Evolutionary conservation across 2,113 vertebrate species (phyloP), one percentile per base, ranked within the genome.

Genomic region (Perca fluviatilis): DNA sequence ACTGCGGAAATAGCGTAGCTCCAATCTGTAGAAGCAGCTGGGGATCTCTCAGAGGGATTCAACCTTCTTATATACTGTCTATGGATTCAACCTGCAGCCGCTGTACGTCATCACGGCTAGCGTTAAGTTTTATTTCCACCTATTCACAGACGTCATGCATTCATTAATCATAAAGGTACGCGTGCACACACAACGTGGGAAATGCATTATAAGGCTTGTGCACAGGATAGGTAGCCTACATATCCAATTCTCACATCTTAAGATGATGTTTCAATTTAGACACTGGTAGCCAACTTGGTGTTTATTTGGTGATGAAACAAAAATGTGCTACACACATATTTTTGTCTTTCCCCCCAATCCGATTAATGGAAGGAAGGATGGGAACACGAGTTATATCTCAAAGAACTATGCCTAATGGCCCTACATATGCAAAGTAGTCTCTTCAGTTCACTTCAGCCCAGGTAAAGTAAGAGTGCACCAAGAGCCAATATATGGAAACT

Each of bases 1-100:
- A 25, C 79, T 86, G 85, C 87, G 84, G 73, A 89, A 78, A 82
- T 67, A 79, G 77, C 63, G 89, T 53, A 30, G 16, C 61, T n/a
- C n/a, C 43, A 49, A 33, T 23, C 36, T 50, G 57, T 33, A 53
- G 74, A 53, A 58, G 13, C 33, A 8, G 27, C 27, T 27, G 27
- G 47, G 60, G 63, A 58, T 73, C 36, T 60, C 71, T 74, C 60
- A 30, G 58, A 64, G 60, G 49, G n/a, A 23, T 25, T 19, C 63
- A 23, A 75, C 82, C 64, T 85, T 27, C 27, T 27, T 27, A 27
- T 27, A 27, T 27, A 27, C 27, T 27, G 27, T 27, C 27, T 27
- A 27, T 27, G 49, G n/a, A 23, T 25, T 19, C 63, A 23, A 75
- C 82, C 64, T 85, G 72, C 68, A 71, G 19, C 46, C 40, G 40